phyloP scores from a whole-genome alignment of 2,797 vertebrate species.

The Myotis myotis region DNA sequence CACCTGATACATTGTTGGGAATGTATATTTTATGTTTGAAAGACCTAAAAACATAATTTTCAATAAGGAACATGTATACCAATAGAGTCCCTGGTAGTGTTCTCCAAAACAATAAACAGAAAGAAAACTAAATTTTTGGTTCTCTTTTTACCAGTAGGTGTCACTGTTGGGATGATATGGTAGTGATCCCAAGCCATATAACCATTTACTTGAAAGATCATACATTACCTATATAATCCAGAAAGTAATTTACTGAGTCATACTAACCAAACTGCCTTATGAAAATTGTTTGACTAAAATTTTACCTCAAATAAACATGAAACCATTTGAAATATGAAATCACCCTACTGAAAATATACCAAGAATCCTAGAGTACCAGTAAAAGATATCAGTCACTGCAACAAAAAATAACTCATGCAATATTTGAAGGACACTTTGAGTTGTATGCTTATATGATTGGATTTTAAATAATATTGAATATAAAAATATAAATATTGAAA shows the following conservation, averaged over 20 bases:
- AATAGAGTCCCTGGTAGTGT: not conserved
- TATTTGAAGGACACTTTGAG: not conserved
- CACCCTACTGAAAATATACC: not conserved
- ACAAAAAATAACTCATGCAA: not conserved
- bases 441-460: not conserved
- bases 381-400: not conserved
- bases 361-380: not conserved
- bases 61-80: constrained; percentile 35
- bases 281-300: constrained; percentile 25
- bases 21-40: constrained; percentile 50
- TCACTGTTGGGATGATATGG: constrained; percentile 83
- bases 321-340: constrained; percentile 33
- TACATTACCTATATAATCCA: not conserved
- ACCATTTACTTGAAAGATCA: constrained; percentile 28
- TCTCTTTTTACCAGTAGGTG: constrained; percentile 82
- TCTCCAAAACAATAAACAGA: constrained; percentile 60
- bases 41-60: constrained; percentile 29
- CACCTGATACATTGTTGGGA: constrained; percentile 23
- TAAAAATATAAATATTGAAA: not conserved
- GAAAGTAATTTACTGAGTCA: constrained; percentile 31
- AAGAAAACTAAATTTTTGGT: constrained; percentile 64
- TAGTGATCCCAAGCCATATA: constrained; percentile 45
- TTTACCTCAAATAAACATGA: constrained; percentile 22
- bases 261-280: not conserved
- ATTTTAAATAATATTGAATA: constrained; percentile 10